Base-by-base conservation (phyloP, 2,888 invertebrate species). In the Callyntrura guangdongensis region DNA sequence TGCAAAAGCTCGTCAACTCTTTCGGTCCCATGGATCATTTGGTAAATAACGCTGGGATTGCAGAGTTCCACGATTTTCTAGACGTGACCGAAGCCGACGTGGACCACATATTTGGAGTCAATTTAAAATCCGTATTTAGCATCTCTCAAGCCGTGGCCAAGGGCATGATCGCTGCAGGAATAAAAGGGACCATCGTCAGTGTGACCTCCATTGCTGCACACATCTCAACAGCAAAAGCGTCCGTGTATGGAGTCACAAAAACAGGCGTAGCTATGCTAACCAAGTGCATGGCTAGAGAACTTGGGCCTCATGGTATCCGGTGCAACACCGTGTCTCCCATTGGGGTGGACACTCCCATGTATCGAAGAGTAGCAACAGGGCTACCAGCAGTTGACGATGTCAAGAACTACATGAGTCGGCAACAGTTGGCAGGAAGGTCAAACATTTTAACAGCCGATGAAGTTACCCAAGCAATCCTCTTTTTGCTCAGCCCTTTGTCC, bases 21-120 rank as follows among this genome's bases (percentile, higher is more conserved):
- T 83, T 89, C 72, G 89, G 89, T 12, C 74, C 64, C 2, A 12
- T 89, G 14, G 89, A 89, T n/a, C 74, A 89, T 36, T 64, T 89
- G 25, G 64, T 86, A 9, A 86, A 86, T 20, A 86, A 79, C 17
- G 91, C 91, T 22, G 91, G 86, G 36, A 59, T 89, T 22, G 69
- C 36, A 5, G 20, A 14, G 1, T 36, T 14, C 17, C 45, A 59
- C 8, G 20, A 11, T 1, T 74, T 86, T 14, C 6, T 86, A 0
- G 14, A 56, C 8, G 45, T 59, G 11, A 59, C 20, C 1, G 86
- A 74, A 59, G 74, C 56, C 6, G n/a, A 69, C 25, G n/a, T 56
- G 5, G 56, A 59, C n/a, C 9, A 47, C n/a, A 12, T 69, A 5
- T 4, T 86, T 1, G 47, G 17, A 4, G 67, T 87, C 8, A 81